phyloP scores from a whole-genome alignment of 30 jellyfish, hydroid and myxozoan species.

The Chrysaora quinquecirrha region DNA sequence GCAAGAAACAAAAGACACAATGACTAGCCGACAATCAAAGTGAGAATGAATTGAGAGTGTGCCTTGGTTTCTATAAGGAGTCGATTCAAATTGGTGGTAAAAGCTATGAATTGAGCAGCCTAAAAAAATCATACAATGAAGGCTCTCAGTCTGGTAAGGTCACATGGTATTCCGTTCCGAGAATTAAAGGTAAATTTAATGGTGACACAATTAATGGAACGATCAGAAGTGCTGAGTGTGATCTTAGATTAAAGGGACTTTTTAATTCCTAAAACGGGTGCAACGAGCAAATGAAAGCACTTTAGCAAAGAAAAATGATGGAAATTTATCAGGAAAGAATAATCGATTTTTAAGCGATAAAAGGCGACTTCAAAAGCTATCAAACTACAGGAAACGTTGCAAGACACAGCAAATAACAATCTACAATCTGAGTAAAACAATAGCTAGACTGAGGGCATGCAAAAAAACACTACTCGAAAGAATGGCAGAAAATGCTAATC shows the following conservation, averaged over 20 bases:
- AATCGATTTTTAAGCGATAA: constrained; percentile 14
- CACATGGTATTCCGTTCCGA: constrained; percentile 20
- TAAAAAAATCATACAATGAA: constrained; percentile 6
- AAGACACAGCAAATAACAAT: constrained; percentile 1
- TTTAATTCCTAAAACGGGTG: constrained; percentile 4
- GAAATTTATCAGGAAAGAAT: background rate
- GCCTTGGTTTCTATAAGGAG: constrained; percentile 18
- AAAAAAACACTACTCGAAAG: constrained; percentile 9
- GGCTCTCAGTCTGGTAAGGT: constrained; percentile 7
- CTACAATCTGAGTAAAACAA: constrained; percentile 16
- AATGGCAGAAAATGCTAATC: constrained; percentile 35
- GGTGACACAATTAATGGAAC: constrained; percentile 17
- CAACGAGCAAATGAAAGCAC: background rate
- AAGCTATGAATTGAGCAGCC: constrained; percentile 8
- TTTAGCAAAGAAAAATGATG: background rate
- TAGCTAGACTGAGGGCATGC: constrained; percentile 19
- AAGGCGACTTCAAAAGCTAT: constrained; percentile 1
- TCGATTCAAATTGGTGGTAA: constrained; percentile 14
- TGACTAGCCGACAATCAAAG: too few species aligned
- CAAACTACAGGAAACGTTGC: background rate
- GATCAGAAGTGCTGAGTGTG: constrained; percentile 13
- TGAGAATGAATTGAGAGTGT: background rate
- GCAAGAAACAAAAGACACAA: background rate
- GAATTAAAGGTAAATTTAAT: background rate
- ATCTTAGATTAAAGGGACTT: background rate